Evolutionary conservation across 2,113 vertebrate genomes (phyloP).

Genomic region (Scomber scombrus): DNA sequence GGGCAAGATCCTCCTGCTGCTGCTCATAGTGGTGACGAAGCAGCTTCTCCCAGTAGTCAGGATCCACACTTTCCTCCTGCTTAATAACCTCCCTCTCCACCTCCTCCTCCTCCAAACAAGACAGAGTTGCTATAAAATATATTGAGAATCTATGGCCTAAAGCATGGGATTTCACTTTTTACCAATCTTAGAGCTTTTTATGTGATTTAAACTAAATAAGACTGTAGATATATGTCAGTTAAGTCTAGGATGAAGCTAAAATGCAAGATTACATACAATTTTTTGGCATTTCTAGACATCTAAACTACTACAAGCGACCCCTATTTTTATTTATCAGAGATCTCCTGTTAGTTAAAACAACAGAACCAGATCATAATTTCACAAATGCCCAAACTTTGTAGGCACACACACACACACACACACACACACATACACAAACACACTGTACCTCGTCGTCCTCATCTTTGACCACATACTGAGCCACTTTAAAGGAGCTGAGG

Average conservation of each 20-base stretch:
- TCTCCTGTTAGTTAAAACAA: neutral
- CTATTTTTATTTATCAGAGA: neutral
- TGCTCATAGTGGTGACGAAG: conserved; percentile 98
- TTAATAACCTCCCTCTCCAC: conserved; percentile 98
- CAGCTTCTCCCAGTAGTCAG: conserved; percentile 99
- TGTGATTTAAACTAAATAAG: too few relatives aligned
- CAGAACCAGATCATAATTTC: neutral
- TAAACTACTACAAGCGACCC: neutral
- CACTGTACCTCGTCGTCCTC: conserved; percentile 93
- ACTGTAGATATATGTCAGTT: neutral
- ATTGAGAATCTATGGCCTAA: neutral
- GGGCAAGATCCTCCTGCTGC: conserved; percentile 97
- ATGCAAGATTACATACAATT: too few relatives aligned
- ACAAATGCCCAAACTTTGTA: neutral
- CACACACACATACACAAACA: neutral
- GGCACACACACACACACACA: conserved; percentile 59
- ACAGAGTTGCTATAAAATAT: neutral
- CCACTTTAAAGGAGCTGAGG: conserved; percentile 98
- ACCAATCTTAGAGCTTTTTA: neutral
- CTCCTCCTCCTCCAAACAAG: conserved; percentile 90
- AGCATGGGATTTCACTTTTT: neutral
- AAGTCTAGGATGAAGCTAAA: too few relatives aligned
- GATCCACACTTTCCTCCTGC: conserved; percentile 98
- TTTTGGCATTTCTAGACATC: neutral
- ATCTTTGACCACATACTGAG: conserved; percentile 97